Evolutionary conservation across 2,113 vertebrate species (phyloP).

Genomic region (Panthera leo): DNA sequence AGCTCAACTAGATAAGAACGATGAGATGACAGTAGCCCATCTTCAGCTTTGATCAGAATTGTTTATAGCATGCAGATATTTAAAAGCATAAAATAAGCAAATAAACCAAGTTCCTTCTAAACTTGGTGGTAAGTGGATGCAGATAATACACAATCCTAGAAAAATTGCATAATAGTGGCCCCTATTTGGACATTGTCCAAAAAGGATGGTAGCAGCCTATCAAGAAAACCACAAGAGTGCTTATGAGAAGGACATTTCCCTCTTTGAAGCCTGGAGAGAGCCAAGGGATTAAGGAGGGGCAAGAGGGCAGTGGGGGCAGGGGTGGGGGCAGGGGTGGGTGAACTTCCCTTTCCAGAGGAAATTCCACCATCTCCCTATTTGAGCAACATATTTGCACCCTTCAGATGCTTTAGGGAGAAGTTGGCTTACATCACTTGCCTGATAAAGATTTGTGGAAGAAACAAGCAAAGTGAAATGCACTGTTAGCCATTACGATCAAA

Average conservation of each 20-base stretch:
- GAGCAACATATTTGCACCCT: too few relatives aligned
- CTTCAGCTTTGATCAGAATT: not conserved
- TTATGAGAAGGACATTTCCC: not conserved
- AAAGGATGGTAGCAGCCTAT: not conserved
- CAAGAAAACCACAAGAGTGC: not conserved
- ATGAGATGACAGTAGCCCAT: not conserved
- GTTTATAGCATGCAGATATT: not conserved
- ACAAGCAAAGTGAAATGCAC: not conserved
- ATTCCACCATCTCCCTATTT: not conserved
- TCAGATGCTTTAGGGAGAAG: not conserved
- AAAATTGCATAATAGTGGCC: not conserved
- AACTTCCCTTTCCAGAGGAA: not conserved
- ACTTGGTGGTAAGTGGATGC: not conserved
- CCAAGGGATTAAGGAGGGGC: not conserved
- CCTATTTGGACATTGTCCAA: not conserved
- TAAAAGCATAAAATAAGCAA: not conserved
- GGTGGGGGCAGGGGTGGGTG: rapidly evolving
- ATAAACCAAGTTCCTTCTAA: not conserved
- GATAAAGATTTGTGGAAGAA: not conserved
- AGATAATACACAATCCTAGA: not conserved
- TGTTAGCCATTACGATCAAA: not conserved
- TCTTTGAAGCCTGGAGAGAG: not conserved
- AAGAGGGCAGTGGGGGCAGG: not conserved
- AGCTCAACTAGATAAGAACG: not conserved
- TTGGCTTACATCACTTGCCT: not conserved